Base-by-base conservation (phyloP, 2,797 vertebrate species). In the Acanthis flammea region DNA sequence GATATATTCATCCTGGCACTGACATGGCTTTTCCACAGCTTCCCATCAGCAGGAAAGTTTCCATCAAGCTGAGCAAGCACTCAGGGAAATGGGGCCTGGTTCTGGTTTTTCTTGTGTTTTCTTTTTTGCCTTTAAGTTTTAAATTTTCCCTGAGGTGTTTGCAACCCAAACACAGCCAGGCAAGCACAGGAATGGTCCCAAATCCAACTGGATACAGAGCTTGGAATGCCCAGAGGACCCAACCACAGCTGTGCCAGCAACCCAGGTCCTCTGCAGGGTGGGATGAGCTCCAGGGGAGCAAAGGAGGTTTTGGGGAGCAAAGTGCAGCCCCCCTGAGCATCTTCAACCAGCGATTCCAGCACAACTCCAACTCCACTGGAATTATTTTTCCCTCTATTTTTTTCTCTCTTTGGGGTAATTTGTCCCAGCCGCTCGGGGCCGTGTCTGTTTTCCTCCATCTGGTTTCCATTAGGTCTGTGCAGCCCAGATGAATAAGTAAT, bases 381-480 rank as follows among this genome's bases (percentile, higher is more conserved):
- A 82, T 81, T 96, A 97, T 98, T 98, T 98, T 98, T 97, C 16
- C 45, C 55, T 65, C n/a, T 28, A 7, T 98, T 97, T 98, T 97
- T 98, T 97, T 96, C 98, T 98, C 98, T 98, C 73, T 94, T 94
- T 91, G 88, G 91, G 85, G 88, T 99, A 98, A 98, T 98, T 98
- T 98, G 98, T 98, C 98, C 98, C 99, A 99, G 98, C 98, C 98
- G 97, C 98, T 98, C 96, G 87, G 97, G 98, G 98, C 97, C 96
- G 90, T 96, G 98, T 98, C 98, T 98, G 98, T 98, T 98, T 98
- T 98, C 97, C 98, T 98, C 98, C 98, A 98, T 99, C 99, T 99
- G 99, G 98, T 98, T 98, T 97, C 98, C 97, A 98, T 99, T 98
- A 98, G 95, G 92, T 95, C 93, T 97, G 96, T 90, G 92, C 97